These are phyloP conservation scores for Alitta virens DNA, from an alignment of 2,888 invertebrate genomes.

Conservation along the genomic window DNA sequence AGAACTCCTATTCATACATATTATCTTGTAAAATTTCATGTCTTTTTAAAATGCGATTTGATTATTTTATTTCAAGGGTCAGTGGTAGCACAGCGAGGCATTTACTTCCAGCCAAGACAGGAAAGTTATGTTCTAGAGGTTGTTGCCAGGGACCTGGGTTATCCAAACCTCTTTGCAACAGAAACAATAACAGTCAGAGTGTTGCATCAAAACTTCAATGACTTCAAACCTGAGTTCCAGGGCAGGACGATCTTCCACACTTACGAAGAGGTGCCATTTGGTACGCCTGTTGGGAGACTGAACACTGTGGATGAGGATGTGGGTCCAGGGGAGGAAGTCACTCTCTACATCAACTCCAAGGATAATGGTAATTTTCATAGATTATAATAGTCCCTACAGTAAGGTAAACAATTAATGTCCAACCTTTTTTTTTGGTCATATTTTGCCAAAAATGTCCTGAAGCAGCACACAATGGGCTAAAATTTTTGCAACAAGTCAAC, in stretches of 20 bases:
- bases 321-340: neutral
- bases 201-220: constrained; percentile 25
- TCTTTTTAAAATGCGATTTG: too few relatives aligned
- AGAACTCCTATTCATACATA: too few relatives aligned
- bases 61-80: too few relatives aligned
- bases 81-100: constrained; percentile 23
- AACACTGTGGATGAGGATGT: constrained; percentile 1
- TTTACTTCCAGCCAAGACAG: constrained; percentile 28
- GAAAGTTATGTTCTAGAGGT: constrained; percentile 24
- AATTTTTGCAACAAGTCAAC: too few relatives aligned
- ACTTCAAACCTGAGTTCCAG: constrained; percentile 25
- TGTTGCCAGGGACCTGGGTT: constrained; percentile 29
- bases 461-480: too few relatives aligned
- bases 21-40: too few relatives aligned
- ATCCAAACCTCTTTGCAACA: constrained; percentile 20
- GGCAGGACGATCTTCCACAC: constrained; percentile 25
- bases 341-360: constrained; percentile 1
- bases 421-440: too few relatives aligned
- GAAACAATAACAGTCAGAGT: constrained; percentile 1
- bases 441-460: too few relatives aligned
- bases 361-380: too few relatives aligned
- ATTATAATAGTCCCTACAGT: too few relatives aligned
- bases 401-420: too few relatives aligned
- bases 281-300: constrained; percentile 25
- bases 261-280: constrained; percentile 28